Percentiles rank a stretch among this genome's conserved stretches.
These are phyloP conservation scores for Leptopterna dolabrata DNA, from an alignment of 2,888 invertebrate species.

Conservation along the genomic window DNA sequence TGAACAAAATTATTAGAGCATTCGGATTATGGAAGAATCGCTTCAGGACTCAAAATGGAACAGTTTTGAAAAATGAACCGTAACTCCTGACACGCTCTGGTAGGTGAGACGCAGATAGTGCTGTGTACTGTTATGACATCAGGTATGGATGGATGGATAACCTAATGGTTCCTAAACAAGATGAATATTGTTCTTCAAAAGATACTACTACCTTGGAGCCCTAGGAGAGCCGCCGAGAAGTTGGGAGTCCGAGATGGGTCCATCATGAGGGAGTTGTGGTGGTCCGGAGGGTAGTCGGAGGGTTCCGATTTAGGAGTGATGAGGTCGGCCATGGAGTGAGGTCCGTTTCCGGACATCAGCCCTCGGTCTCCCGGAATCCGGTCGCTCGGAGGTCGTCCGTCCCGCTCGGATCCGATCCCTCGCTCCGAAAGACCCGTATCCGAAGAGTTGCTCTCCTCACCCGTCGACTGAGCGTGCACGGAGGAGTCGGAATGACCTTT, in stretches of 20 bases:
- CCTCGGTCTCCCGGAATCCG: constrained; percentile 9
- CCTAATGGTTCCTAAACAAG: too few relatives aligned
- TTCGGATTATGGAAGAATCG: too few relatives aligned
- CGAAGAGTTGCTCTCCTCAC: constrained; percentile 86
- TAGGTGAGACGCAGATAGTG: too few relatives aligned
- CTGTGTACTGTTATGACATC: too few relatives aligned
- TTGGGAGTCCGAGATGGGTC: constrained; percentile 77
- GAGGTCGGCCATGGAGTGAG: constrained; percentile 67
- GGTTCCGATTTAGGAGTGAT: constrained; percentile 81
- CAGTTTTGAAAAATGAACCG: too few relatives aligned
- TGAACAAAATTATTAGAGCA: too few relatives aligned
- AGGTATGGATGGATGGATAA: too few relatives aligned
- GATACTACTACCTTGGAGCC: constrained; percentile 77
- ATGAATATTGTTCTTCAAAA: too few relatives aligned
- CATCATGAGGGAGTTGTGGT: constrained; percentile 68
- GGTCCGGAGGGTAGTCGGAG: constrained; percentile 71
- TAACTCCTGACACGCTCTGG: too few relatives aligned
- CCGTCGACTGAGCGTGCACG: constrained; percentile 76
- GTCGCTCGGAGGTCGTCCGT: background rate
- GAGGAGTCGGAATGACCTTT: constrained; percentile 73
- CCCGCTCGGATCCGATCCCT: constrained; percentile 72
- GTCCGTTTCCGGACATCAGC: constrained; percentile 52
- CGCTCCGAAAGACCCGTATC: constrained; percentile 82
- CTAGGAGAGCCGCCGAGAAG: constrained; percentile 83
- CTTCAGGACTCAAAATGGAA: too few relatives aligned